Conservation (phyloP, 2,797 vertebrate species). For the Propithecus perrieri region DNA sequence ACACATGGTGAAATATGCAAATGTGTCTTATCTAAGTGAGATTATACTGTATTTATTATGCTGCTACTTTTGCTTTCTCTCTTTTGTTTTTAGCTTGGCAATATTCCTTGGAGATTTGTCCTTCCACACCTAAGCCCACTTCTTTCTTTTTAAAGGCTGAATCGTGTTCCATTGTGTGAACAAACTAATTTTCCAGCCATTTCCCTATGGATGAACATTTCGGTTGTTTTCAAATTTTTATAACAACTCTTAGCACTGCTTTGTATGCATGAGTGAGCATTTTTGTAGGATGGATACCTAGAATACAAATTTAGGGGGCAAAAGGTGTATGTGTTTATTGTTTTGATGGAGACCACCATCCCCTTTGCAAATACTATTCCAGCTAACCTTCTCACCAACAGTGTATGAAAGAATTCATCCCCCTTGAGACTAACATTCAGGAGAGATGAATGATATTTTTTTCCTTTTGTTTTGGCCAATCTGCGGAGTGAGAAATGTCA, state of each 20-base stretch:
- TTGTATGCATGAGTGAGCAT: neutral
- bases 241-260: neutral
- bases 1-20: neutral
- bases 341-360: neutral
- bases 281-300: neutral
- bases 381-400: neutral
- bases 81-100: neutral
- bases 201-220: neutral
- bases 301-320: neutral
- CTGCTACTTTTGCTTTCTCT: neutral
- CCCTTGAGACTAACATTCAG: neutral
- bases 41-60: neutral
- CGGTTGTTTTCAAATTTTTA: neutral
- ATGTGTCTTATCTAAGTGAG: neutral
- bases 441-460: neutral
- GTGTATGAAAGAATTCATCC: neutral
- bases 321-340: neutral
- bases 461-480: neutral
- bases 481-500: neutral
- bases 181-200: neutral
- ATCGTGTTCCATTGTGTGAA: neutral
- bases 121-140: neutral
- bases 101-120: neutral
- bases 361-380: neutral
- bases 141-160: slow-evolving; percentile 22